A percentile compares a stretch with the other conserved stretches of the same genome.
Conservation (phyloP, 2,888 invertebrate genomes). For the Eutolmus rufibarbis region DNA sequence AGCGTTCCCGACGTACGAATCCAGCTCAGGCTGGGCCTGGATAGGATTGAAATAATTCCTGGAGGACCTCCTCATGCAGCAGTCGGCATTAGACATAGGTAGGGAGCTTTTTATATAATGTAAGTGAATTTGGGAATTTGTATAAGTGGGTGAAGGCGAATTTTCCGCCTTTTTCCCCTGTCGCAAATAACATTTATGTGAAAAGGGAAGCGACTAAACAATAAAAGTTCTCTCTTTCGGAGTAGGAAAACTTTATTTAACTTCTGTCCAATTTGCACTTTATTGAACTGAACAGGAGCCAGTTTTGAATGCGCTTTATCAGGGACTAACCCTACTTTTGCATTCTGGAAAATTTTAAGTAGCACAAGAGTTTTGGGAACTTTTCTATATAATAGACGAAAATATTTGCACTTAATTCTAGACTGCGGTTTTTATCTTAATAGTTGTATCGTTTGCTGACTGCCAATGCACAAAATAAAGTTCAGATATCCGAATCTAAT, state of each 20-base stretch:
- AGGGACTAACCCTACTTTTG: neutral
- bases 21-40: neutral
- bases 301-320: neutral
- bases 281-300: neutral
- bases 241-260: neutral
- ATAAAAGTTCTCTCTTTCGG: neutral
- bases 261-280: neutral
- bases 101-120: neutral
- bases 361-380: neutral
- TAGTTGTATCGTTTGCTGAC: neutral
- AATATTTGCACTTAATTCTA: neutral
- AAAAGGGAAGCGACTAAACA: neutral
- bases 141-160: neutral
- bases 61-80: neutral
- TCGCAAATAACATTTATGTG: neutral
- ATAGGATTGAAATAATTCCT: neutral
- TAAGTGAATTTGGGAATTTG: neutral
- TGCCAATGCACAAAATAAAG: neutral
- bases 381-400: neutral
- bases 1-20: neutral
- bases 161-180: neutral
- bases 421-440: neutral
- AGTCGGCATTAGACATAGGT: neutral
- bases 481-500: neutral
- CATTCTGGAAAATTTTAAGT: neutral